phyloP scores from a whole-genome alignment of 2,888 invertebrate genomes.

The Nomada hirtipes region DNA sequence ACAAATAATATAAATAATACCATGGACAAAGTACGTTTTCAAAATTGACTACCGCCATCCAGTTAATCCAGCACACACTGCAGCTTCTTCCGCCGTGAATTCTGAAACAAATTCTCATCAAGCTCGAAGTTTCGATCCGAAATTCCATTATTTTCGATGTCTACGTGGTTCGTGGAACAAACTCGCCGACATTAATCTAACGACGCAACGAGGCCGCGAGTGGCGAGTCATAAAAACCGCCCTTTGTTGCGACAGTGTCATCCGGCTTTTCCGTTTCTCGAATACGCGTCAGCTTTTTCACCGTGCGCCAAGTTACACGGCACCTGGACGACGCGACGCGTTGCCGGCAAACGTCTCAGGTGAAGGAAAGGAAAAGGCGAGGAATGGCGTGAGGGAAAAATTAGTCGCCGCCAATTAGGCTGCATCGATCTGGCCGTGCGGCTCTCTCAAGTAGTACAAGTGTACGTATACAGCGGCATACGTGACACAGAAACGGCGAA shows the following conservation, averaged over 20 bases:
- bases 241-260: background rate
- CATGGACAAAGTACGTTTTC: too few relatives aligned
- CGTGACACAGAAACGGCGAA: constrained; percentile 33
- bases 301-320: background rate
- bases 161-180: background rate
- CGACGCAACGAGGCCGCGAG: background rate
- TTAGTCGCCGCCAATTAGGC: constrained; percentile 60
- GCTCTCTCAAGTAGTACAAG: constrained; percentile 45
- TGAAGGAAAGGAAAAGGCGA: too few relatives aligned
- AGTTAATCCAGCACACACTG: background rate
- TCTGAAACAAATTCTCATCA: background rate
- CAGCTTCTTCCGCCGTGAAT: background rate
- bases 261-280: background rate
- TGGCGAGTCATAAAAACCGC: background rate
- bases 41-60: too few relatives aligned
- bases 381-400: constrained; percentile 17
- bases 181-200: background rate
- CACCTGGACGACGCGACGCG: background rate
- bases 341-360: background rate
- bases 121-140: background rate
- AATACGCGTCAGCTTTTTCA: background rate
- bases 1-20: too few relatives aligned
- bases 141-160: constrained; percentile 21
- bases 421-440: constrained; percentile 61
- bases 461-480: constrained; percentile 33